Evolutionary conservation across 2,113 vertebrate genomes (phyloP).

Genomic region (Caretta caretta): DNA sequence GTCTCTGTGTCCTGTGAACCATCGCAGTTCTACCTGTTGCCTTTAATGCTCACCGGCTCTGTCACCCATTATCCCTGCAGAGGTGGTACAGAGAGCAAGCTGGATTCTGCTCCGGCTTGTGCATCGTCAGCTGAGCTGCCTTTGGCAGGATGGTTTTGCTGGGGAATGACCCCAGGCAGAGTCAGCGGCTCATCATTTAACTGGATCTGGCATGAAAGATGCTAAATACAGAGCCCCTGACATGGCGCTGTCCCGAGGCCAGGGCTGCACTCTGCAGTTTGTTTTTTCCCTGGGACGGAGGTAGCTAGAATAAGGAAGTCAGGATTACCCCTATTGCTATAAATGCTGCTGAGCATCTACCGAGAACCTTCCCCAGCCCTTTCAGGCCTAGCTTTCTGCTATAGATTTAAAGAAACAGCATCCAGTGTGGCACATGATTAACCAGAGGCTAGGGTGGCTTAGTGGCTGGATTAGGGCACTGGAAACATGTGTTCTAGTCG

Average conservation of each 20-base stretch:
- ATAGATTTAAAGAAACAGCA: background rate
- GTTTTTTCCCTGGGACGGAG: background rate
- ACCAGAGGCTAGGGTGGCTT: background rate
- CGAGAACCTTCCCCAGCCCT: background rate
- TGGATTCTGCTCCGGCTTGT: accelerated
- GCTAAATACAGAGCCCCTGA: accelerated
- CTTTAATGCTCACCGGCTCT: background rate
- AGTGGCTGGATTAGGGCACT: background rate
- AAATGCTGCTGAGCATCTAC: background rate
- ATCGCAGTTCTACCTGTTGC: background rate
- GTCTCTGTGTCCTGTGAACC: background rate
- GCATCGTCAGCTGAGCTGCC: background rate
- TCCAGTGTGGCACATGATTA: background rate
- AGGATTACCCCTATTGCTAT: background rate
- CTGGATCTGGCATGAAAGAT: background rate
- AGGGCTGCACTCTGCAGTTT: background rate
- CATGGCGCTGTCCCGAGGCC: accelerated
- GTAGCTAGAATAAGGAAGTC: background rate
- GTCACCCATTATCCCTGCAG: accelerated
- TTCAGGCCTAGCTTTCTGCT: background rate
- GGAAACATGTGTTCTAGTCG: background rate
- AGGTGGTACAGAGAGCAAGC: background rate
- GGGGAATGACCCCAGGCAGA: background rate
- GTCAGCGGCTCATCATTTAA: background rate
- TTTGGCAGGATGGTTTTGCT: background rate